Base-by-base conservation (phyloP, 2,797 vertebrate species). In the Amblyraja radiata region DNA sequence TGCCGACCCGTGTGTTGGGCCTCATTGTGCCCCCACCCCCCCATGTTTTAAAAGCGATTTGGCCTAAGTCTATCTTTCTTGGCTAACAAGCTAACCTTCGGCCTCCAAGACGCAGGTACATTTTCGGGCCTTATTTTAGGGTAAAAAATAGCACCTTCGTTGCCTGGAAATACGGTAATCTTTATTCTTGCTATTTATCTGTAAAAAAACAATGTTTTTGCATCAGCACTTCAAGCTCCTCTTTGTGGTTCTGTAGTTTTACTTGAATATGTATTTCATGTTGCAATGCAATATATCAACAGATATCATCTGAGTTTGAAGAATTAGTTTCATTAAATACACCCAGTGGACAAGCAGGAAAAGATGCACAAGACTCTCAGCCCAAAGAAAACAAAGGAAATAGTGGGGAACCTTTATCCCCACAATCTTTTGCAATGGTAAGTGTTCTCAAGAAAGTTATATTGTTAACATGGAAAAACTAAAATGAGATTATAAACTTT, bases 341-440 rank as follows among this genome's bases (percentile, higher is more conserved):
- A 93, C 96, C 97, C 93, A 96, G 96, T 93, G 78, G 36, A 86
- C 63, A 83, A 36, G 54, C 6, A 94, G 97, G 96, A 93, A 97
- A 94, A 91, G 97, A 97, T 94, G 95, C 94, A 58, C 95, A 95
- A 23, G 93, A 95, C 86, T 88, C 96, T 74, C 95, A 95, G 0
- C 94, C 95, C 6, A 95, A 94, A 90, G 95, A 96, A 93, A 93
- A 91, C 0, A 94, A 93, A 94, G 93, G 93, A 94, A 95, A 96
- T 63, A 94, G 95, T 23, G 97, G 98, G 93, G 97, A 98, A 79
- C 98, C 98, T 3, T 94, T 99, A 94, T 99, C 99, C 65, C 99
- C 98, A 9, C 98, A 99, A 79, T 99, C 99, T 0, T 99, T 99
- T 93, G 99, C 98, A 80, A 97, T 99, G 98, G 99, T 99, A 94